These are phyloP conservation scores for Acanthisitta chloris DNA, from an alignment of 2,113 vertebrate species.

Conservation along the genomic window DNA sequence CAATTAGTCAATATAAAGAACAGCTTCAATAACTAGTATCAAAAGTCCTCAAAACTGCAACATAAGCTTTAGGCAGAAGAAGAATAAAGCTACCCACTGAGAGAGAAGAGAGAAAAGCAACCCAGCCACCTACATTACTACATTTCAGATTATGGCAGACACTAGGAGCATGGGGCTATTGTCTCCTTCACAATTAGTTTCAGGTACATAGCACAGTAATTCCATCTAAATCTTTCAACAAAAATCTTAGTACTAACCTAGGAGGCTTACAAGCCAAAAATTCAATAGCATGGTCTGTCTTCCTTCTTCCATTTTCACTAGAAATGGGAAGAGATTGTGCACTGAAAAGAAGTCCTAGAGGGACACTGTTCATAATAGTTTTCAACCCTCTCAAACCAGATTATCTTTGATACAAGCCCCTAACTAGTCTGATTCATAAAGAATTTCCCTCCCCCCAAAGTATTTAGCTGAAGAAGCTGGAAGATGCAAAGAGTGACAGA, in stretches of 20 bases:
- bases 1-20: conserved; percentile 53
- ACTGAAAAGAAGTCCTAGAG: conserved; percentile 55
- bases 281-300: conserved; percentile 31
- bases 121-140: conserved; percentile 47
- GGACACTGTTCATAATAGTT: conserved; percentile 30
- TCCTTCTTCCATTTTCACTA: conserved; percentile 57
- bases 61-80: conserved; percentile 69
- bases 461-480: conserved; percentile 80
- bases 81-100: conserved; percentile 53
- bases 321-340: conserved; percentile 64
- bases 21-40: conserved; percentile 42
- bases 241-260: conserved; percentile 53
- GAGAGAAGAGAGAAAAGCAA: conserved; percentile 30
- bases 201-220: conserved; percentile 32
- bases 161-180: not conserved
- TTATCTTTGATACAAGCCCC: conserved; percentile 43
- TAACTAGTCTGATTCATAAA: conserved; percentile 68
- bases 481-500: conserved; percentile 83
- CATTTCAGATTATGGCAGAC: conserved; percentile 51
- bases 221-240: conserved; percentile 30
- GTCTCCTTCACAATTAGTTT: conserved; percentile 39
- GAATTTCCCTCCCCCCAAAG: conserved; percentile 72
- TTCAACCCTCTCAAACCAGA: conserved; percentile 43
- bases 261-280: conserved; percentile 59
- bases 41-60: conserved; percentile 54